These are phyloP conservation scores for Circaetus cinerascens DNA, from an alignment of 2,113 vertebrate genomes.

Conservation along the genomic window DNA sequence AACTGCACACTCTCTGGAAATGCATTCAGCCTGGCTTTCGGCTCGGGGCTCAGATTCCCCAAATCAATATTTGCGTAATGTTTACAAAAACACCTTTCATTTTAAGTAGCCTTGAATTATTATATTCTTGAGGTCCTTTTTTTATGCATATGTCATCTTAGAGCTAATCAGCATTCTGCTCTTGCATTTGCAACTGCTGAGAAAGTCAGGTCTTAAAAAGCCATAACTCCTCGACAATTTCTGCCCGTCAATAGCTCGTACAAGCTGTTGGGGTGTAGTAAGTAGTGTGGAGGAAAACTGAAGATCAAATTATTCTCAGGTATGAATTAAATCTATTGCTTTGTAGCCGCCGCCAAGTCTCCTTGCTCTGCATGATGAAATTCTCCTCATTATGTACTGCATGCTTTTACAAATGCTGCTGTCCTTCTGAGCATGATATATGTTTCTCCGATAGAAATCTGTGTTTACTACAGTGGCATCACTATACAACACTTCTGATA, in stretches of 20 bases:
- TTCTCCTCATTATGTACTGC: neutral
- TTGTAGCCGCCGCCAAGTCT: neutral
- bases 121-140: neutral
- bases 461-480: neutral
- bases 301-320: conserved; percentile 25
- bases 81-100: conserved; percentile 14
- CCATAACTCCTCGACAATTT: conserved; percentile 30
- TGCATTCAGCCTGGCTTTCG: neutral
- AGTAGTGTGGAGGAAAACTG: neutral
- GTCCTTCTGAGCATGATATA: neutral
- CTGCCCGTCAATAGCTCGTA: neutral
- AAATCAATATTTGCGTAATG: neutral
- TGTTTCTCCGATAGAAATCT: neutral
- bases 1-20: neutral
- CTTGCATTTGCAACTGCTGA: conserved; percentile 46
- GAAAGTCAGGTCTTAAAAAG: conserved; percentile 58
- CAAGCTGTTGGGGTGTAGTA: neutral
- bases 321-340: conserved; percentile 29
- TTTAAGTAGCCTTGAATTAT: conserved; percentile 33
- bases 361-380: neutral
- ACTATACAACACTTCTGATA: neutral
- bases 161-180: conserved; percentile 59
- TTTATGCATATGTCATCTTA: conserved; percentile 4
- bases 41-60: neutral
- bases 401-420: neutral